Conservation (phyloP, 1,140 invertebrate genomes). For the Mactra quadrangularis region DNA sequence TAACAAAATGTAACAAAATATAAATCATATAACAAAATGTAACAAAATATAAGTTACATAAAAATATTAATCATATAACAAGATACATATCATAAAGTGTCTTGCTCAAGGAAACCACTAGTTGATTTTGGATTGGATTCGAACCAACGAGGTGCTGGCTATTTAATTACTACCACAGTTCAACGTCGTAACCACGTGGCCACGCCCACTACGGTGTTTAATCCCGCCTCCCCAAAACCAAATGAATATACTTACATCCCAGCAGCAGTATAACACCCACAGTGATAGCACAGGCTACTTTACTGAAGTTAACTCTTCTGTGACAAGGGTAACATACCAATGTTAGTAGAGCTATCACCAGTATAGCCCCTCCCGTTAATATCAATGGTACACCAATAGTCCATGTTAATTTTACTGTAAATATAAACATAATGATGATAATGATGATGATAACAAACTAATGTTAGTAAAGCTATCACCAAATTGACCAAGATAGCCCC, state of each 20-base stretch:
- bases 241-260: conserved; percentile 24
- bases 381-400: conserved; percentile 23
- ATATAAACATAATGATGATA: neutral
- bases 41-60: no score
- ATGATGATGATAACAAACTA: conserved; percentile 18
- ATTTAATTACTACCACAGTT: no score
- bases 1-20: no score
- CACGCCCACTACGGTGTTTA: no score
- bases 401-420: conserved; percentile 31
- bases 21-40: no score
- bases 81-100: no score
- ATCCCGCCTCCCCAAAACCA: no score
- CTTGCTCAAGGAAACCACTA: no score
- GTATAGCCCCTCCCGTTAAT: conserved; percentile 1
- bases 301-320: conserved; percentile 38
- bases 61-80: no score
- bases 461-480: neutral
- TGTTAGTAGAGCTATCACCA: neutral
- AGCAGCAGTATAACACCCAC: conserved; percentile 21
- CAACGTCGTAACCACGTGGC: no score
- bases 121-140: no score
- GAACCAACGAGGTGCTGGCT: no score
- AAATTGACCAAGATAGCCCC: neutral
- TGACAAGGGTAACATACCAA: conserved; percentile 48
- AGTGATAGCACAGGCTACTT: conserved; percentile 24